Evolutionary conservation across 2,888 invertebrate species (phyloP).

Genomic region (Philaethria dido): DNA sequence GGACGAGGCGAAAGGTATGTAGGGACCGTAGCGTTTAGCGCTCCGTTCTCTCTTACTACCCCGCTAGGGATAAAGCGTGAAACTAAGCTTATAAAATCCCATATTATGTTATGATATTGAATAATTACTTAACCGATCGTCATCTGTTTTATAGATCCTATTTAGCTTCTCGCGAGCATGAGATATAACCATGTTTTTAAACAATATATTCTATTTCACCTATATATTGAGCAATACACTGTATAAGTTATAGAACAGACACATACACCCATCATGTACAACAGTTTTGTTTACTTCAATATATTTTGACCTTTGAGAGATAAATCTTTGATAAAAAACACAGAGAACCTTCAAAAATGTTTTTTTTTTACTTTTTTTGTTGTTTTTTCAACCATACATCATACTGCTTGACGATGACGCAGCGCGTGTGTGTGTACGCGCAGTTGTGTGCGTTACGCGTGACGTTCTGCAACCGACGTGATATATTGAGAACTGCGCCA

Average conservation of each 20-base stretch:
- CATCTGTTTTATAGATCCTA: not conserved
- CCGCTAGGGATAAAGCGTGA: too few species aligned
- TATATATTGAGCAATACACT: not conserved
- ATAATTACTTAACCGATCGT: too few species aligned
- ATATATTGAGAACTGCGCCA: slow-evolving; percentile 79
- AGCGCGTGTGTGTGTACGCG: slow-evolving; percentile 57
- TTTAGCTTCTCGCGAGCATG: not conserved
- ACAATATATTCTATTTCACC: slow-evolving; percentile 21
- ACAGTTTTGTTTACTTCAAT: slow-evolving; percentile 21
- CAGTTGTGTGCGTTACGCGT: slow-evolving; percentile 62
- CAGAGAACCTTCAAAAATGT: slow-evolving; percentile 8
- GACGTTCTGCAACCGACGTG: slow-evolving; percentile 76
- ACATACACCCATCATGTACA: slow-evolving; percentile 6
- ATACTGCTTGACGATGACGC: slow-evolving; percentile 73
- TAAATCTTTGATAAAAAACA: slow-evolving; percentile 18
- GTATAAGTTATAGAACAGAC: slow-evolving; percentile 8
- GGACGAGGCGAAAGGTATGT: too few species aligned
- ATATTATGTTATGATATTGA: too few species aligned
- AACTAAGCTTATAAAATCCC: too few species aligned
- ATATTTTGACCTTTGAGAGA: slow-evolving; percentile 21
- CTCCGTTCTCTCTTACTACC: too few species aligned
- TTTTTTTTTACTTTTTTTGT: slow-evolving; percentile 30
- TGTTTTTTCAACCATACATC: slow-evolving; percentile 61
- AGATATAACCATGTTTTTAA: slow-evolving; percentile 10
- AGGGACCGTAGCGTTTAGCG: too few species aligned